These are phyloP conservation scores for Megastigmus dorsalis DNA, from an alignment of 2,888 invertebrate species.

Conservation along the genomic window DNA sequence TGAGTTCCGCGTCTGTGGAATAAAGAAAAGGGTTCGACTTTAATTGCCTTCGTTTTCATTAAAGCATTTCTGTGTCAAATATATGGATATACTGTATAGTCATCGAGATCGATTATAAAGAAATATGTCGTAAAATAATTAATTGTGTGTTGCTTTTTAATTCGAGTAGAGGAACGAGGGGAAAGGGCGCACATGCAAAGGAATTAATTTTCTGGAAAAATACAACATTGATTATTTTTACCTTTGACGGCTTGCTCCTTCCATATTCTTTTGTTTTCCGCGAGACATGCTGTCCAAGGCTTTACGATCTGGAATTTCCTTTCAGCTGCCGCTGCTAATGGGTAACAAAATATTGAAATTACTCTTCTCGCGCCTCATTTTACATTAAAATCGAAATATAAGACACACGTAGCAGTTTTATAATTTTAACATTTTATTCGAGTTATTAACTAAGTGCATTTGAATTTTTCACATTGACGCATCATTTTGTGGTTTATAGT, in stretches of 20 bases:
- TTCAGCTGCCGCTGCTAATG: conserved; percentile 52
- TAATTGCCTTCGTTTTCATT: conserved; percentile 1
- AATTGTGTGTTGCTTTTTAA: neutral
- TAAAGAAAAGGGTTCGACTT: conserved; percentile 10
- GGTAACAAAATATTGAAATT: conserved; percentile 7
- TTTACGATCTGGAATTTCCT: conserved; percentile 82
- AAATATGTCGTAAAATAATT: neutral
- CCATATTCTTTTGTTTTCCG: conserved; percentile 89
- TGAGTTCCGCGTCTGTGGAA: conserved; percentile 77
- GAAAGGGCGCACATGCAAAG: neutral
- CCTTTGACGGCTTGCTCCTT: conserved; percentile 87
- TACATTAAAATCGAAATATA: too few relatives aligned
- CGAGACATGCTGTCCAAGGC: conserved; percentile 87
- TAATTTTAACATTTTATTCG: too few relatives aligned
- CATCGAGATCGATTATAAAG: conserved; percentile 6
- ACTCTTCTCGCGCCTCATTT: too few relatives aligned
- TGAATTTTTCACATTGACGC: too few relatives aligned
- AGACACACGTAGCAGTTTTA: too few relatives aligned
- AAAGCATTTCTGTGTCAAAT: too few relatives aligned
- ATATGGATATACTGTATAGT: too few relatives aligned
- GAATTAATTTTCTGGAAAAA: conserved; percentile 11
- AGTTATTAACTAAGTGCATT: too few relatives aligned
- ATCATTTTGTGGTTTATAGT: too few relatives aligned
- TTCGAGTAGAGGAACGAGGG: neutral
- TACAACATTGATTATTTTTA: conserved; percentile 62